Evolutionary conservation across 37 sponge, comb jelly and placozoan genomes (phyloP), one percentile per base, ranked within the genome.

Genomic region (Geodia barretti): DNA sequence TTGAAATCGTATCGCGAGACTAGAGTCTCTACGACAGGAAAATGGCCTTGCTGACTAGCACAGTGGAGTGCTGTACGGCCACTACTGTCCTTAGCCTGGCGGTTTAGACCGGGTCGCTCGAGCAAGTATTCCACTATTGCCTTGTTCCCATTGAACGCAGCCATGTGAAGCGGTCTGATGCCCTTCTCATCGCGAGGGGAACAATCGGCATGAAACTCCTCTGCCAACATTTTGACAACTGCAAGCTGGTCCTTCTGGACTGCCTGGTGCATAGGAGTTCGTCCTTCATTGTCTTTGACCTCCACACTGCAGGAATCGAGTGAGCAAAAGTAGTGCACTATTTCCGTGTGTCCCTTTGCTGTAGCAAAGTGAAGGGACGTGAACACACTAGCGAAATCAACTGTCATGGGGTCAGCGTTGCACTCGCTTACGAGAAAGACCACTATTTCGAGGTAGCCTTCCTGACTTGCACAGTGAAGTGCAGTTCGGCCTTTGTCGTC

Each of bases 131-230:
- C 60, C 21, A 83, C 88, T 11, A 94, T 81, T 19, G 79, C 83
- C 0, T 70, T 41, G 39, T 78, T 33, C 23, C 95, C 93, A 26
- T 84, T 58, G 39, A 20, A 35, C 5, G 90, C 90, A 3, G 95
- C 93, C n/a, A 90, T 0, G 65, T 97, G 95, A 0, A 95, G 61
- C 33, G 98, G 84, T 24, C 79, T 79, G 39, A 77, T 72, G 4
- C 68, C 84, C 54, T 86, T 73, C 17, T 64, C 84, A 72, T 91
- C 85, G 72, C 62, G 38, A 28, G 39, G 79, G 4, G 37, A 41
- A 23, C 70, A 38, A 35, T 82, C 68, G 29, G 80, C 80, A 3
- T 71, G 33, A 41, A 31, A n/a, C n/a, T 81, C 76, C 30, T 54
- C 60, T 0, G 86, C 70, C 0, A 88, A 73, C 1, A 88, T 30